phyloP scores from a whole-genome alignment of 1,140 invertebrate genomes.

The Lasaia peninsularis region DNA sequence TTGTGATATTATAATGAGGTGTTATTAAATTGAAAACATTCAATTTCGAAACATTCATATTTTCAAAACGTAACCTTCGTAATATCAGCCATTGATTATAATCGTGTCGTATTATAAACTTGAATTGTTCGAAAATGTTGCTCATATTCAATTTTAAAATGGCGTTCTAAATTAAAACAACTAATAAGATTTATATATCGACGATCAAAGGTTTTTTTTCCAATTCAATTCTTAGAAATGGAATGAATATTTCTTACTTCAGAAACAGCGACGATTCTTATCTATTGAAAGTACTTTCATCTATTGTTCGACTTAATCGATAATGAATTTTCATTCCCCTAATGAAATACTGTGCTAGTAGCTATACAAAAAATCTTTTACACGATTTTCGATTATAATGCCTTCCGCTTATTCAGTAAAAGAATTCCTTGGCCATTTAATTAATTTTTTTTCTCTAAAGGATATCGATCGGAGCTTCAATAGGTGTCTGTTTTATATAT shows the following conservation, averaged over 20 bases:
- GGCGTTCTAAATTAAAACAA: not conserved
- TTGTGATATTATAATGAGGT: too few relatives aligned
- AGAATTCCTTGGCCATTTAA: slow-evolving; percentile 55
- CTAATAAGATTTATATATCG: not conserved
- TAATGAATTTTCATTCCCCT: slow-evolving; percentile 36
- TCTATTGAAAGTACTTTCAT: slow-evolving; percentile 17
- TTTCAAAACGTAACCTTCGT: too few relatives aligned
- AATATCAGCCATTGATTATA: too few relatives aligned
- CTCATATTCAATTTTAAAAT: too few relatives aligned
- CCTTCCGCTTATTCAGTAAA: slow-evolving; percentile 62
- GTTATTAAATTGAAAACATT: too few relatives aligned
- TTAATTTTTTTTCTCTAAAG: slow-evolving; percentile 66
- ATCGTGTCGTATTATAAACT: too few relatives aligned
- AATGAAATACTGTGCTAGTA: slow-evolving; percentile 38
- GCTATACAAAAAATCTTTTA: slow-evolving; percentile 56
- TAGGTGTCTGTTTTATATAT: slow-evolving; percentile 62
- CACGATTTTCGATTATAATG: slow-evolving; percentile 59
- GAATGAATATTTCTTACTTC: slow-evolving; percentile 15
- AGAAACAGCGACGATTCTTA: slow-evolving; percentile 13
- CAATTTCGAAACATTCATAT: too few relatives aligned
- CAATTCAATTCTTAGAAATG: not conserved
- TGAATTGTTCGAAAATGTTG: too few relatives aligned
- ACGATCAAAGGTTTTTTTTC: not conserved
- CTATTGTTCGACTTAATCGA: slow-evolving; percentile 32
- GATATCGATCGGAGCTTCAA: slow-evolving; percentile 68